phyloP scores from a whole-genome alignment of 2,113 vertebrate genomes.

The Meles meles region DNA sequence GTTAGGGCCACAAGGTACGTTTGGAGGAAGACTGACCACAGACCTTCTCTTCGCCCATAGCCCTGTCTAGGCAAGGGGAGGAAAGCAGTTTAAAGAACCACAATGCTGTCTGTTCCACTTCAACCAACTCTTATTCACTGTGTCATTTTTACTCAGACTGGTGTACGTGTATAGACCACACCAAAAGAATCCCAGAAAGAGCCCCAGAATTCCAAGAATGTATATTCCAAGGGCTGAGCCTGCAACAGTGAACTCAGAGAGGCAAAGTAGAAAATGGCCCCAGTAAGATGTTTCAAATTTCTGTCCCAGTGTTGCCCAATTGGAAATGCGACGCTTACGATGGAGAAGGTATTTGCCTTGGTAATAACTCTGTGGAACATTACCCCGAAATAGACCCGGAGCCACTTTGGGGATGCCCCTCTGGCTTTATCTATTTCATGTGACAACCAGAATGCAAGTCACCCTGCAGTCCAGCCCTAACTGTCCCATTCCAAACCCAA shows the following conservation, averaged over 20 bases:
- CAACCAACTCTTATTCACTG: not conserved
- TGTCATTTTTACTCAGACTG: not conserved
- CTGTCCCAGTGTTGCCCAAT: conserved; percentile 47
- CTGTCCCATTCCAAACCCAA: not conserved
- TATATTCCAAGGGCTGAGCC: conserved; percentile 32
- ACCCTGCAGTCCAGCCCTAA: not conserved
- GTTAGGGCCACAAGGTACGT: not conserved
- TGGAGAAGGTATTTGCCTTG: not conserved
- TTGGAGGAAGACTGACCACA: not conserved
- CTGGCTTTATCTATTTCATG: not conserved
- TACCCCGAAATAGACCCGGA: not conserved
- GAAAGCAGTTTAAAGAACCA: not conserved
- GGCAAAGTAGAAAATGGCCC: conserved; percentile 2
- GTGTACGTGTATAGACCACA: not conserved
- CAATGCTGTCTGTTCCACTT: not conserved
- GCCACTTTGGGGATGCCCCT: not conserved
- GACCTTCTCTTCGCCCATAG: not conserved
- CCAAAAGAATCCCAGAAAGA: conserved; percentile 45
- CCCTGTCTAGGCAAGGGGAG: not conserved
- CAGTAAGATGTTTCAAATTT: conserved; percentile 47
- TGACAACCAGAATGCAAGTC: not conserved
- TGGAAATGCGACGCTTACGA: conserved; percentile 9
- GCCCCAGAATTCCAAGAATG: conserved; percentile 62
- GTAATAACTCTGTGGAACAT: conserved; percentile 5
- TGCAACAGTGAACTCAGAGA: not conserved